Base-by-base conservation (phyloP, 2,888 invertebrate genomes). In the Epiblema foenella region DNA sequence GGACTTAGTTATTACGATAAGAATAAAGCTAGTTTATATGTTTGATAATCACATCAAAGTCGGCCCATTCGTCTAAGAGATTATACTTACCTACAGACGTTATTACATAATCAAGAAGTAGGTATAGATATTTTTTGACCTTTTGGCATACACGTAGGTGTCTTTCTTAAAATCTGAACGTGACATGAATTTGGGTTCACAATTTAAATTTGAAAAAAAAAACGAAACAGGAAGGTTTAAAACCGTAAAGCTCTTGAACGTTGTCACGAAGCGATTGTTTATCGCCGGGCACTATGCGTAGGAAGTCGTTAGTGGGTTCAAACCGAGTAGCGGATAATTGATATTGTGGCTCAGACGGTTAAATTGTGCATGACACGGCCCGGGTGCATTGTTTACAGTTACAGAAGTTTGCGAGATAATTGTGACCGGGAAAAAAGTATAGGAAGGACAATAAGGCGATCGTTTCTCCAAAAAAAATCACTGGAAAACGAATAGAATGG, bases 241-340 rank as follows among this genome's bases (percentile, higher is more conserved):
- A 10, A 59, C 54, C 37, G 33, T 62, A 66, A n/a, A 46, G 39
- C 24, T 54, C 52, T 46, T 33, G 52, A 39, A 29, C 52, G 42
- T 56, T 67, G 66, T 62, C 60, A 71, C 66, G 66, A 62, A 56
- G 46, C 49, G 71, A 54, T 64, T 60, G 59, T 46, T 64, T 63
- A 69, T 73, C 69, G 67, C 64, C 15, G 60, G 24, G 69, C 68
- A 64, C 49, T 52, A 33, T n/a, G 46, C 63, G 65, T 71, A 67
- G 72, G 73, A 77, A 78, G 75, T 74, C 64, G 76, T 73, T 73
- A 75, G 71, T 72, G 72, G 64, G 75, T 74, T 72, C 74, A 74
- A 75, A 73, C 75, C 75, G 75, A 75, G 74, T 29, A 46, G 76
- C 68, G 68, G 57, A 63, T 78, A 78, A 77, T 77, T 75, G 75